A percentile compares a stretch with the other conserved stretches of the same genome.
phyloP scores from a whole-genome alignment of 2,113 vertebrate species.

The Erythrocercus mccallii region DNA sequence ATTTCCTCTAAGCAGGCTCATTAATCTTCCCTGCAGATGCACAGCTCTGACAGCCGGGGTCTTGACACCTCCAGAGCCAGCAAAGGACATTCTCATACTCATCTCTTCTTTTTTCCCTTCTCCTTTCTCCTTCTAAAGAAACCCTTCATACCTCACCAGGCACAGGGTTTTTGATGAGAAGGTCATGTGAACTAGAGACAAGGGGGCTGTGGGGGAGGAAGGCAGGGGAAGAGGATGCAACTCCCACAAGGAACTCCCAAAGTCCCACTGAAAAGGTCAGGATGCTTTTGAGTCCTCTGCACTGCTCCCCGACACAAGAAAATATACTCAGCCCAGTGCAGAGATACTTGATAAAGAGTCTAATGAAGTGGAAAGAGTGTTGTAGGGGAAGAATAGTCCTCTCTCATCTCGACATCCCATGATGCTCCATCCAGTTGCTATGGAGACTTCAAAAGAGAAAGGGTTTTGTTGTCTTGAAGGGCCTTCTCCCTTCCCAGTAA shows the following conservation, averaged over 20 bases:
- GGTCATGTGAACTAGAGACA: conserved; percentile 50
- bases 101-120: not conserved
- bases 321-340: conserved; percentile 62
- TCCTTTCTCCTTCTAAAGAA: not conserved
- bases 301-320: conserved; percentile 55
- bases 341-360: conserved; percentile 78
- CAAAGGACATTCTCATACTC: conserved; percentile 30
- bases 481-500: conserved; percentile 72
- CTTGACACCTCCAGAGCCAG: conserved; percentile 51
- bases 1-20: conserved; percentile 68
- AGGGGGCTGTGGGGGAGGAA: conserved; percentile 25
- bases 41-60: conserved; percentile 67
- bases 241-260: conserved; percentile 52
- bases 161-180: conserved; percentile 58
- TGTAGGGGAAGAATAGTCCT: conserved; percentile 65
- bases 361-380: conserved; percentile 80
- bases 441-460: conserved; percentile 69
- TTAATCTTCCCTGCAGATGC: conserved; percentile 76
- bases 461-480: conserved; percentile 70
- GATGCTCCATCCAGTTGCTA: conserved; percentile 75
- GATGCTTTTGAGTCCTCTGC: conserved; percentile 62
- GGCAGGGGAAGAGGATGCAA: conserved; percentile 16
- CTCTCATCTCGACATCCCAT: conserved; percentile 69
- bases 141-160: conserved; percentile 20
- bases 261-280: conserved; percentile 69